These are phyloP conservation scores for Capra hircus DNA, from an alignment of 2,113 vertebrate genomes.

Conservation along the genomic window DNA sequence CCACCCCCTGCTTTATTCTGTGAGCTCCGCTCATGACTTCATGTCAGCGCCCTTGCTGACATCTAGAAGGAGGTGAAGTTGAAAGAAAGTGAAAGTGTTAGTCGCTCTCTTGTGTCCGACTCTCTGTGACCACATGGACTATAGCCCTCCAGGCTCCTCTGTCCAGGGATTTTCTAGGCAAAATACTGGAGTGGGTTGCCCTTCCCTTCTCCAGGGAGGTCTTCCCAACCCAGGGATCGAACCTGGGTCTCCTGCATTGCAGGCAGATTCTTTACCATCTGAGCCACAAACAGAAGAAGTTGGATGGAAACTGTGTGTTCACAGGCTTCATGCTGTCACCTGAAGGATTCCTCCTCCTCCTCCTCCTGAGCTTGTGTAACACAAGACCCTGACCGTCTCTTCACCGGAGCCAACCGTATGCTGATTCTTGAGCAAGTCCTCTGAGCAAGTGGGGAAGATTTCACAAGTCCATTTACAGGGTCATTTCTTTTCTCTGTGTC, in stretches of 20 bases:
- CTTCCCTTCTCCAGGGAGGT: neutral
- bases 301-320: neutral
- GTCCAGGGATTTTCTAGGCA: neutral
- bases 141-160: neutral
- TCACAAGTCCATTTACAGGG: neutral
- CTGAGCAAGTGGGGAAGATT: too few relatives aligned
- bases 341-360: neutral
- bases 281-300: neutral
- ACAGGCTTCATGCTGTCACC: neutral
- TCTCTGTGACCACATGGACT: neutral
- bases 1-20: neutral
- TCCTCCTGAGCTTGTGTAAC: neutral
- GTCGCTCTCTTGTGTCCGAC: neutral
- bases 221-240: neutral
- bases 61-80: neutral
- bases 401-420: neutral
- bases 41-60: neutral
- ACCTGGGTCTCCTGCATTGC: neutral
- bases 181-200: neutral
- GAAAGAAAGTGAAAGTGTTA: neutral
- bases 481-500: neutral
- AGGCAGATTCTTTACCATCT: neutral
- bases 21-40: neutral
- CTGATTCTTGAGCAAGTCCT: neutral
- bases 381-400: neutral